Percentiles rank a stretch among this genome's conserved stretches.
Conservation (phyloP, 1,140 invertebrate species). For the Gryon sp. region DNA sequence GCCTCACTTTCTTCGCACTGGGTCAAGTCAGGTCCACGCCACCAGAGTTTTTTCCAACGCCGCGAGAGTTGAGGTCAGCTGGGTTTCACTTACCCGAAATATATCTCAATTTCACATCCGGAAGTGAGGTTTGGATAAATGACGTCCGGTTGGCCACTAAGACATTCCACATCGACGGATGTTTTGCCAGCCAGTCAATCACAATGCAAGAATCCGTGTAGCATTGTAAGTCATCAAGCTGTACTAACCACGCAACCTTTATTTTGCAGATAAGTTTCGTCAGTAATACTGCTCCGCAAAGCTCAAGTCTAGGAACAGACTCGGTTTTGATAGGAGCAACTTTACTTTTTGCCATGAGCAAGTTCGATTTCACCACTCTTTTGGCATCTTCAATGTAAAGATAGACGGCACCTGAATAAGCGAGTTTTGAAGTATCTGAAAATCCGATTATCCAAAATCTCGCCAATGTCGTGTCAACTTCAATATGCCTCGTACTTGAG, state of each 20-base stretch:
- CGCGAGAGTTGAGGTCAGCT: conserved; percentile 11
- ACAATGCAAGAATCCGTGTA: neutral
- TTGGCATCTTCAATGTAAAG: too few relatives aligned
- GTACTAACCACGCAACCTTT: too few relatives aligned
- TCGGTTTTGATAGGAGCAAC: neutral
- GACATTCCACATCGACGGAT: neutral
- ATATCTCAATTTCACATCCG: conserved; percentile 2
- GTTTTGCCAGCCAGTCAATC: neutral
- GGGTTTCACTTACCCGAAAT: neutral
- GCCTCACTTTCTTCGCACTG: too few relatives aligned
- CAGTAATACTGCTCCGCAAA: neutral
- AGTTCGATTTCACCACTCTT: too few relatives aligned
- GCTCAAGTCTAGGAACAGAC: neutral
- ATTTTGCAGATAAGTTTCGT: too few relatives aligned
- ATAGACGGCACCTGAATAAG: too few relatives aligned
- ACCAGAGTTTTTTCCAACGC: conserved; percentile 6
- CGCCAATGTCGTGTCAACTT: too few relatives aligned
- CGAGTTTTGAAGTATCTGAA: too few relatives aligned
- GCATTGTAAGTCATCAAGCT: too few relatives aligned
- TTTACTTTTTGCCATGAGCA: neutral
- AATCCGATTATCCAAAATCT: too few relatives aligned
- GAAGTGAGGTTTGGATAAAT: conserved; percentile 64
- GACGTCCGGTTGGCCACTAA: conserved; percentile 72
- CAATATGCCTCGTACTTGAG: too few relatives aligned
- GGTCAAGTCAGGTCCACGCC: neutral